These are phyloP conservation scores for Drosophila teissieri DNA, from an alignment of 1,140 invertebrate genomes.

Conservation along the genomic window DNA sequence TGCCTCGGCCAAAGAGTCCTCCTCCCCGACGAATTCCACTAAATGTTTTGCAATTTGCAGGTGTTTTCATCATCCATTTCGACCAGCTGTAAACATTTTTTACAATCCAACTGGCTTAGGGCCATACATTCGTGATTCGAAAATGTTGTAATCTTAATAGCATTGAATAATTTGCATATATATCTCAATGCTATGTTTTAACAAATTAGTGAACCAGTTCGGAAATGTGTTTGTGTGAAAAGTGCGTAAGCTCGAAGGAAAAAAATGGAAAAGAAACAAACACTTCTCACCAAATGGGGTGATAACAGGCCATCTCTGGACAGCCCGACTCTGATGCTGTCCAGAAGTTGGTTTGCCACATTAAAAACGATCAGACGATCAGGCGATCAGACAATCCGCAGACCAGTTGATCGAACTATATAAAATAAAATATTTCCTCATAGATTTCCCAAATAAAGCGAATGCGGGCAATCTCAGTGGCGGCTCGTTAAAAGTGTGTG, in stretches of 20 bases:
- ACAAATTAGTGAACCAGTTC: not conserved
- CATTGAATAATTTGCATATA: not conserved
- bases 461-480: conserved; percentile 50
- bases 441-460: conserved; percentile 59
- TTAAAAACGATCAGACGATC: not conserved
- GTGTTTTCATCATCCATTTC: conserved; percentile 62
- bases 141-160: not conserved
- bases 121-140: conserved; percentile 25
- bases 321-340: conserved; percentile 51
- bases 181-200: not conserved
- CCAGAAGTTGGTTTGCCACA: conserved; percentile 52
- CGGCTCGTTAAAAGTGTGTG: conserved; percentile 61
- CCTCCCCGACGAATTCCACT: conserved; percentile 60
- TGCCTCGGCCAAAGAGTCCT: conserved; percentile 8
- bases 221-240: conserved; percentile 60
- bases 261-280: conserved; percentile 65
- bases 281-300: conserved; percentile 68
- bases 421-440: conserved; percentile 82
- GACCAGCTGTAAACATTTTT: conserved; percentile 68
- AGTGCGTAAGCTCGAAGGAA: conserved; percentile 62
- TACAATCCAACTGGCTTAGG: not conserved
- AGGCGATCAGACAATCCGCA: conserved; percentile 15
- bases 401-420: conserved; percentile 68
- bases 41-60: conserved; percentile 80
- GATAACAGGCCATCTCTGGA: conserved; percentile 63